phyloP scores from a whole-genome alignment of 2,113 vertebrate genomes.

The Oncorhynchus nerka region DNA sequence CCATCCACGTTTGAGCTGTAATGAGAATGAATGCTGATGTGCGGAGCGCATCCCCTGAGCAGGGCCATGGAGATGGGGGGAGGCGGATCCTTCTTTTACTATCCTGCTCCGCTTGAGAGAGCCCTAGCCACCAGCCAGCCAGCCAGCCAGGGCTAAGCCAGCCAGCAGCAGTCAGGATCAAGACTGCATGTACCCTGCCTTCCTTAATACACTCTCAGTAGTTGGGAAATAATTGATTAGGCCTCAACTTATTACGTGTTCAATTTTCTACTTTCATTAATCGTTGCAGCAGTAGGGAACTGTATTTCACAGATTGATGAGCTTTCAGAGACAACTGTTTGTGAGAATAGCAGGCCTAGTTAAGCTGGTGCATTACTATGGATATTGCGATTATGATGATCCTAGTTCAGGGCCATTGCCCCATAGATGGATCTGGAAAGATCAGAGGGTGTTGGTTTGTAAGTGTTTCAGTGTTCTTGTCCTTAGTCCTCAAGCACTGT shows the following conservation, averaged over 20 bases:
- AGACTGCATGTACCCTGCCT: slow-evolving; percentile 45
- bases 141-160: slow-evolving; percentile 46
- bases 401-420: not conserved
- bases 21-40: slow-evolving; percentile 73
- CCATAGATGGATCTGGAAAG: too few species aligned
- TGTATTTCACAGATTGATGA: slow-evolving; percentile 20
- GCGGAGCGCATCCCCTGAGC: slow-evolving; percentile 46
- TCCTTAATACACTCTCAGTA: slow-evolving; percentile 51
- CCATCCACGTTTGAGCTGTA: slow-evolving; percentile 62
- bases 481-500: not conserved
- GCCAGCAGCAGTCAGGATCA: slow-evolving; percentile 51
- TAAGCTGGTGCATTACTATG: slow-evolving; percentile 9
- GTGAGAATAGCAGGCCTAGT: not conserved
- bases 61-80: slow-evolving; percentile 33
- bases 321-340: slow-evolving; percentile 12
- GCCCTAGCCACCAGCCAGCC: slow-evolving; percentile 13
- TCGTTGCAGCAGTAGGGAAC: not conserved
- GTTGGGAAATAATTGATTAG: slow-evolving; percentile 65
- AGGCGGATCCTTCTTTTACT: slow-evolving; percentile 53
- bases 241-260: slow-evolving; percentile 54
- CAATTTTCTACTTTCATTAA: slow-evolving; percentile 62
- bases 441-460: not conserved
- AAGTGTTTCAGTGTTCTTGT: not conserved
- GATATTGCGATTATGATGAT: slow-evolving; percentile 2
- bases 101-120: slow-evolving; percentile 56